Conservation (phyloP, 1,140 invertebrate species). For the Diorhabda elongata region DNA sequence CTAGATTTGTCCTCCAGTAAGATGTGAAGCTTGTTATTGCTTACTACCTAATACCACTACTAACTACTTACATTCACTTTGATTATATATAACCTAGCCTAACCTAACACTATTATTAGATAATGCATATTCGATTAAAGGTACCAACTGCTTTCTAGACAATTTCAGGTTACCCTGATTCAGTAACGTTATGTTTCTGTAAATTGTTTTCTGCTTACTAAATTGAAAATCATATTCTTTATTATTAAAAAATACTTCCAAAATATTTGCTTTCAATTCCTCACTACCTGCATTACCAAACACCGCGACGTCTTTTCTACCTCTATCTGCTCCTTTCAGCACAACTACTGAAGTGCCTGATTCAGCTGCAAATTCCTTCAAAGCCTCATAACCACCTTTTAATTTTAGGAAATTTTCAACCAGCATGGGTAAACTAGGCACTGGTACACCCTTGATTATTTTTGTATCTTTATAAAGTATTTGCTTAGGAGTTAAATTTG, state of each 20-base stretch:
- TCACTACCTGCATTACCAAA: conserved; percentile 42
- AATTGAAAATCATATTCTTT: conserved; percentile 28
- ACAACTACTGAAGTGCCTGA: conserved; percentile 41
- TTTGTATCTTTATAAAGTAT: conserved; percentile 52
- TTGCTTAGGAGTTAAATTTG: conserved; percentile 45
- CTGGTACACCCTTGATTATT: conserved; percentile 43
- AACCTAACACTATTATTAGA: too few relatives aligned
- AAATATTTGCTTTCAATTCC: conserved; percentile 23
- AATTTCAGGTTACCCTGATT: conserved; percentile 53
- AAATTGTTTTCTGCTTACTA: conserved; percentile 38
- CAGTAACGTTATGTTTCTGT: conserved; percentile 45
- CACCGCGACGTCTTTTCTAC: conserved; percentile 53
- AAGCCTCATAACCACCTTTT: conserved; percentile 40
- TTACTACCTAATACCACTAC: too few relatives aligned
- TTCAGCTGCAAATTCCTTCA: conserved; percentile 49
- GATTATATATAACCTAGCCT: too few relatives aligned
- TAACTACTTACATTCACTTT: too few relatives aligned
- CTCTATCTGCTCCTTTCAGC: conserved; percentile 54
- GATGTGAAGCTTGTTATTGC: too few relatives aligned
- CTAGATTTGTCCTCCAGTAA: too few relatives aligned
- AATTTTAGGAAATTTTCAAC: conserved; percentile 53
- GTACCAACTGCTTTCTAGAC: conserved; percentile 60
- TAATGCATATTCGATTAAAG: conserved; percentile 50
- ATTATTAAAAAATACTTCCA: conserved; percentile 30
- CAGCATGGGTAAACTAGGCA: conserved; percentile 51